Evolutionary conservation across 2,888 invertebrate genomes (phyloP).

Genomic region (Exocentrus adspersus): DNA sequence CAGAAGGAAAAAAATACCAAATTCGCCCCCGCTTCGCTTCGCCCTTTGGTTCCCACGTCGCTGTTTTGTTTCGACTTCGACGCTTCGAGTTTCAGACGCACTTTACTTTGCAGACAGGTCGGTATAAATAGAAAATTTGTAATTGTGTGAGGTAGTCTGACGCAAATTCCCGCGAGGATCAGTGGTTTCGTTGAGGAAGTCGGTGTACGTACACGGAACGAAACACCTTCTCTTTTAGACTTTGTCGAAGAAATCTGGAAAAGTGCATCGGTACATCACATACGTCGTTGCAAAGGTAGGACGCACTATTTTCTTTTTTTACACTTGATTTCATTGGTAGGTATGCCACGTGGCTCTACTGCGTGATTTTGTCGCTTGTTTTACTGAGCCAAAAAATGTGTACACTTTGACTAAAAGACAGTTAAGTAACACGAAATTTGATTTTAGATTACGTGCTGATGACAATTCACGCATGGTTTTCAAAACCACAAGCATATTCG

Average conservation of each 20-base stretch:
- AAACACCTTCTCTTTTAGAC: too few relatives aligned
- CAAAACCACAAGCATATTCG: too few relatives aligned
- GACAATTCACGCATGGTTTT: too few relatives aligned
- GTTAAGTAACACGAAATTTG: too few relatives aligned
- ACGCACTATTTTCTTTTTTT: neutral
- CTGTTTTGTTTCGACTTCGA: slow-evolving; percentile 29
- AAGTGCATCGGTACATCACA: slow-evolving; percentile 1
- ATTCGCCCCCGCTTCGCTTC: too few relatives aligned
- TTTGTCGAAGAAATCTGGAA: slow-evolving; percentile 2
- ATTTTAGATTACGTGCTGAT: too few relatives aligned
- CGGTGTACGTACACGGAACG: slow-evolving; percentile 14
- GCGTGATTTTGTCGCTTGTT: too few relatives aligned
- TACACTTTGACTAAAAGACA: too few relatives aligned
- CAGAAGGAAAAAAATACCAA: too few relatives aligned
- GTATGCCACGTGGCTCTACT: too few relatives aligned
- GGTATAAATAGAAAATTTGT: slow-evolving; percentile 52
- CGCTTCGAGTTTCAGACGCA: slow-evolving; percentile 29
- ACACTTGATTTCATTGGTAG: too few relatives aligned
- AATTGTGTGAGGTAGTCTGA: slow-evolving; percentile 46
- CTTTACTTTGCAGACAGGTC: slow-evolving; percentile 41
- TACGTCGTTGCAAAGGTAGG: neutral
- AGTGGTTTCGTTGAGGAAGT: slow-evolving; percentile 29
- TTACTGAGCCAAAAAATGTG: too few relatives aligned
- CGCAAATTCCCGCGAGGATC: slow-evolving; percentile 38
- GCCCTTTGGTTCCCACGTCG: neutral